Percentiles rank a stretch among this genome's conserved stretches.
Evolutionary conservation across 2,888 invertebrate species (phyloP).

Genomic region (Brachyptera risi): DNA sequence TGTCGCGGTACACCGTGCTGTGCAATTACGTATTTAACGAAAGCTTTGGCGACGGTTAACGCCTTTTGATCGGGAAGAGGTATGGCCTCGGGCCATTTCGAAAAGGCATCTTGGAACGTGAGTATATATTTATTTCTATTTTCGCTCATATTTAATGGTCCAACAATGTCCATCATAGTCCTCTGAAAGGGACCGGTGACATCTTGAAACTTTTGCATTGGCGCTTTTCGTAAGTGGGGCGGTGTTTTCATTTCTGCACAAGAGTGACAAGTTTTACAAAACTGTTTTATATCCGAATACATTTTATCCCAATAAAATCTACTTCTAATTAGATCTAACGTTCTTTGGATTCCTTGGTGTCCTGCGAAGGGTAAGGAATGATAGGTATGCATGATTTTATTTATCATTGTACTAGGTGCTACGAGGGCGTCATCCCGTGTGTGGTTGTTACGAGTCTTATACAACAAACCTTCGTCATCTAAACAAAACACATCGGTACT

Average conservation of each 20-base stretch:
- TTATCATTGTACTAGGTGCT: not conserved
- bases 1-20: not conserved
- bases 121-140: not conserved
- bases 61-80: not conserved
- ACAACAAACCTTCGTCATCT: not conserved
- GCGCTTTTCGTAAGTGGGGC: not conserved
- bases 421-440: not conserved
- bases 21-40: not conserved
- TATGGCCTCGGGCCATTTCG: not conserved
- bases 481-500: not conserved
- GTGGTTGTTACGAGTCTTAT: not conserved
- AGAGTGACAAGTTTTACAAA: not conserved
- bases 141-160: not conserved
- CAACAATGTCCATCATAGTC: conserved; percentile 1
- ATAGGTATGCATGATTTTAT: not conserved
- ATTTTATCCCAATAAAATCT: conserved; percentile 17
- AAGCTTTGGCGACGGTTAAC: not conserved
- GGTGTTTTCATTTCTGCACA: conserved; percentile 1
- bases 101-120: not conserved
- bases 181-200: not conserved
- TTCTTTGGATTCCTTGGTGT: conserved; percentile 10
- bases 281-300: not conserved
- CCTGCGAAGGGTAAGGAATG: not conserved
- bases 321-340: not conserved
- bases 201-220: conserved; percentile 1